Evolutionary conservation across 2,113 vertebrate genomes (phyloP), one percentile per base, ranked within the genome.

Genomic region (Recurvirostra avosetta): DNA sequence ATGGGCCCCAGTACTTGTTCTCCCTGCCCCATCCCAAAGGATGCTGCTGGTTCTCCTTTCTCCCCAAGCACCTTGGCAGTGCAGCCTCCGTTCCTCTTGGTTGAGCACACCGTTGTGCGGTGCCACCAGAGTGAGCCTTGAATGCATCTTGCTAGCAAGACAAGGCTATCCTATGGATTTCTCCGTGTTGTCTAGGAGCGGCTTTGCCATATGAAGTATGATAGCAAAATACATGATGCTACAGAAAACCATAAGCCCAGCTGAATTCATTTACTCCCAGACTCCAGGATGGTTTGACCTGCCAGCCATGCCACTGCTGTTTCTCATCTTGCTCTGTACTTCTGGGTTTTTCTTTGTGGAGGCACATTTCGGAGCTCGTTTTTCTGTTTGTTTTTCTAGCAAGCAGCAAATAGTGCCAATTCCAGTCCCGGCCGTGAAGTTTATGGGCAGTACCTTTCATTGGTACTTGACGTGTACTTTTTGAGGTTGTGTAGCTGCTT

Each of bases 351-450:
- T 41, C 29, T 79, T 94, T 18, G 11, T 11, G 52, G 36, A 49
- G 73, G 29, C 1, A 0, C 53, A 21, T 63, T 90, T 94, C 3
- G 2, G 61, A 82, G 36, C 36, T 92, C 18, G 9, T 68, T 88
- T 94, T 90, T 66, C 59, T 53, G 26, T 85, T 84, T 84, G 34
- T 81, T 81, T 81, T 92, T 72, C 78, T 85, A 63, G 49, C 52
- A 61, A 61, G 52, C 32, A 90, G 47, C 75, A 78, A 87, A 63
- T 43, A 52, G 36, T 52, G 56, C 61, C 59, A 85, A 5, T 58
- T 79, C 9, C 20, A 66, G 79, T 83, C 53, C 40, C 2, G 8
- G 22, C 26, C 1, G 2, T 75, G 49, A 85, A 49, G 52, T 67
- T 82, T 52, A 65, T 66, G 66, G 27, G 71, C n/a, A 79, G 8